Conservation (phyloP, 2,888 invertebrate genomes). For the Helleia helle region DNA sequence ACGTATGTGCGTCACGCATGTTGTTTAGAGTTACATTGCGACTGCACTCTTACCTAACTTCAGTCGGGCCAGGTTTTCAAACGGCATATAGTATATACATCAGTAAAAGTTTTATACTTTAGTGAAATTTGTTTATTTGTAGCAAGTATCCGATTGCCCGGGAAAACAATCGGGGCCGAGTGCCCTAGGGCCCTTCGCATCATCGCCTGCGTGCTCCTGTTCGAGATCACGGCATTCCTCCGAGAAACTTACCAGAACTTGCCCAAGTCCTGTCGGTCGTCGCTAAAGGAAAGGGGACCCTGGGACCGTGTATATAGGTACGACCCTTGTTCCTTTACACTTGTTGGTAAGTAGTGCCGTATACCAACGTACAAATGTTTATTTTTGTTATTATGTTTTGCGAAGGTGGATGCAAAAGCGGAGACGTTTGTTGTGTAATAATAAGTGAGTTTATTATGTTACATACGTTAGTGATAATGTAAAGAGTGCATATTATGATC, state of each 20-base stretch:
- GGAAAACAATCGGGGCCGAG: slow-evolving; percentile 79
- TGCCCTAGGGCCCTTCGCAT: slow-evolving; percentile 93
- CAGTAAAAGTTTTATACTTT: no score
- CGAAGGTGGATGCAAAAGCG: slow-evolving; percentile 73
- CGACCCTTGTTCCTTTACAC: no score
- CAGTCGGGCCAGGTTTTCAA: no score
- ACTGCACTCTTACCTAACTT: no score
- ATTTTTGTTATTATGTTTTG: slow-evolving; percentile 63
- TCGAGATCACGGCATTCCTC: slow-evolving; percentile 97
- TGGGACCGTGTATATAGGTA: slow-evolving; percentile 88
- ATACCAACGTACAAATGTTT: slow-evolving; percentile 55
- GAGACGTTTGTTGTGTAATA: slow-evolving; percentile 68
- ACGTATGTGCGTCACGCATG: no score
- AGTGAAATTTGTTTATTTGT: slow-evolving; percentile 13
- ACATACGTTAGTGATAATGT: slow-evolving; percentile 55
- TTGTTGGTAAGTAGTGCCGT: slow-evolving; percentile 57
- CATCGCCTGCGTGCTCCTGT: slow-evolving; percentile 93
- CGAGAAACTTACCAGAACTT: slow-evolving; percentile 95
- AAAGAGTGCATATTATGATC: slow-evolving; percentile 65
- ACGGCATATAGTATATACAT: no score
- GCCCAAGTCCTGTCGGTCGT: slow-evolving; percentile 81
- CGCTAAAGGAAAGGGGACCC: slow-evolving; percentile 85
- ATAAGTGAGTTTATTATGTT: slow-evolving; percentile 70
- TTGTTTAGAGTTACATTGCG: no score
- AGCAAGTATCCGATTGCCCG: slow-evolving; percentile 79